phyloP scores from a whole-genome alignment of 2,888 invertebrate species.

The Axea sp. region DNA sequence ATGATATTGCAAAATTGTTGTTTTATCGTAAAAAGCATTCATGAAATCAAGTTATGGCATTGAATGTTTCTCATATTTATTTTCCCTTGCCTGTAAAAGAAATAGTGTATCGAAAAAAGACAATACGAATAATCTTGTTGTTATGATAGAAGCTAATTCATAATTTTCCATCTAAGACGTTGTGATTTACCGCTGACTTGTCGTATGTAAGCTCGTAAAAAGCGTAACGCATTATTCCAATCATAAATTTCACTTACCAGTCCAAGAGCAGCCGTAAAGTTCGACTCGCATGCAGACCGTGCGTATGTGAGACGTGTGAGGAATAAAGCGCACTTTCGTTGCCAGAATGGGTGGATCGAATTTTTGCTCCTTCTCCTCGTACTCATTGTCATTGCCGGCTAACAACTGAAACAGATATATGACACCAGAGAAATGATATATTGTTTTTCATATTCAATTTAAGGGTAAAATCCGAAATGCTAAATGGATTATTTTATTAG shows the following conservation, averaged over 20 bases:
- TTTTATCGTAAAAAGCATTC: conserved; percentile 7
- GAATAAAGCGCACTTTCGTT: conserved; percentile 88
- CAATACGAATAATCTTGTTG: conserved; percentile 50
- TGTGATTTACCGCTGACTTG: conserved; percentile 48
- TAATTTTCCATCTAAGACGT: conserved; percentile 50
- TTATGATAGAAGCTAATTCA: conserved; percentile 52
- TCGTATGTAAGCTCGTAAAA: conserved; percentile 52
- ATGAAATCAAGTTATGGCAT: neutral
- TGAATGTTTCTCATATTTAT: neutral
- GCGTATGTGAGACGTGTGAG: conserved; percentile 87
- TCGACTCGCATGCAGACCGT: conserved; percentile 91
- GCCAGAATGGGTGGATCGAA: conserved; percentile 89
- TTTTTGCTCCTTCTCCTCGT: conserved; percentile 86
- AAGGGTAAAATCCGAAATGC: neutral
- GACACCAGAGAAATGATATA: conserved; percentile 41
- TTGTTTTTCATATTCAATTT: conserved; percentile 29
- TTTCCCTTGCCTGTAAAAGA: neutral
- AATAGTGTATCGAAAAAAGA: conserved; percentile 14
- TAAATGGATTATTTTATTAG: conserved; percentile 26
- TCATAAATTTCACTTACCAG: conserved; percentile 82
- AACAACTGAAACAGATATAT: conserved; percentile 83
- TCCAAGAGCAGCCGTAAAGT: conserved; percentile 88
- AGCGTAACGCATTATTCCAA: conserved; percentile 58
- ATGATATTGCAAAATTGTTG: neutral
- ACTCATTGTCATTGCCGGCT: conserved; percentile 89